Evolutionary conservation across 2,888 invertebrate species (phyloP).

Genomic region (Lasioglossum oenotherae): DNA sequence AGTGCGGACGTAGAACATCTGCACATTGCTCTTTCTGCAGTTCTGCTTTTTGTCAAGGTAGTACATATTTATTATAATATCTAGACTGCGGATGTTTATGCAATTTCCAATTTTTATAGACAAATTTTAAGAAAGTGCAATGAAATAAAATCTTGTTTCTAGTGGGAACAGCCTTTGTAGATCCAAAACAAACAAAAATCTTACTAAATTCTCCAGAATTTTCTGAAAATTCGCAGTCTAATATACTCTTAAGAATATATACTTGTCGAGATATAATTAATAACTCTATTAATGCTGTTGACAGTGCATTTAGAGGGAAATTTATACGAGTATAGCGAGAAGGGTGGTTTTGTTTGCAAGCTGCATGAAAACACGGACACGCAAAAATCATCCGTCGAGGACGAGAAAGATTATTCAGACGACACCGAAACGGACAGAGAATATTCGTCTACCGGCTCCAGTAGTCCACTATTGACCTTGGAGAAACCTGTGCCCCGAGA

Average conservation of each 20-base stretch:
- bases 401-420: constrained; percentile 76
- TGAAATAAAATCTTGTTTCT: too few species aligned
- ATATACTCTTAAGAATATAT: neutral
- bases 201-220: too few species aligned
- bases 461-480: constrained; percentile 68
- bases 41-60: constrained; percentile 81
- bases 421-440: constrained; percentile 76
- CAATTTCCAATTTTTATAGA: too few species aligned
- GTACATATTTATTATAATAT: neutral
- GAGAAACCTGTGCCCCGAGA: constrained; percentile 73
- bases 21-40: constrained; percentile 79
- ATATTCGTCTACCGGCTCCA: constrained; percentile 74
- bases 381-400: constrained; percentile 56
- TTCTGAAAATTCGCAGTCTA: too few species aligned
- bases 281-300: neutral
- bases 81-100: too few species aligned
- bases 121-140: too few species aligned
- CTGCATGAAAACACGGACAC: constrained; percentile 71
- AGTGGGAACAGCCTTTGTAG: too few species aligned
- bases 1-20: constrained; percentile 77
- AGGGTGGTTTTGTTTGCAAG: constrained; percentile 74
- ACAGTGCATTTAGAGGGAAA: constrained; percentile 78
- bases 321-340: constrained; percentile 73
- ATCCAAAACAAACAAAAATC: too few species aligned
- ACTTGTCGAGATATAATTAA: neutral